Evolutionary conservation across 2,797 vertebrate genomes (phyloP).

Genomic region (Naso thynnoides): DNA sequence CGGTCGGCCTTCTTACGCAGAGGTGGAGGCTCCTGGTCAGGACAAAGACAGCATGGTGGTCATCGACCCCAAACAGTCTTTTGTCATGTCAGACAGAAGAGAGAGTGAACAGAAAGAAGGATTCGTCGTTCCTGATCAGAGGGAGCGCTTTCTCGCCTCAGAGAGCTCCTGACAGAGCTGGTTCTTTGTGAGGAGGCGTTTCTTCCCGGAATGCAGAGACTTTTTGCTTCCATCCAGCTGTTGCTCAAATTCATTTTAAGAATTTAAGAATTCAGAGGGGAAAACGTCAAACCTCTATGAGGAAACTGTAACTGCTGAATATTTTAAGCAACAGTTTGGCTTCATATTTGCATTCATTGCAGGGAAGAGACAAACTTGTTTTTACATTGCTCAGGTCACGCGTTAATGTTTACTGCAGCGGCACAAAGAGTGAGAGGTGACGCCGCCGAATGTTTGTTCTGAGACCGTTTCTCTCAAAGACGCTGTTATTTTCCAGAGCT

Average conservation of each 20-base stretch:
- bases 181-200: conserved; percentile 21
- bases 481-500: conserved; percentile 46
- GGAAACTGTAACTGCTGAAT: conserved; percentile 21
- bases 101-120: conserved; percentile 83
- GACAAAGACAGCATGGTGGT: conserved; percentile 91
- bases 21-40: conserved; percentile 90
- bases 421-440: conserved; percentile 6
- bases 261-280: conserved; percentile 37
- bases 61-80: conserved; percentile 86
- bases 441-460: conserved; percentile 43
- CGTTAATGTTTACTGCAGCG: conserved; percentile 31
- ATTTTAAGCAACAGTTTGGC: conserved; percentile 26
- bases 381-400: conserved; percentile 48
- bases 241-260: conserved; percentile 29
- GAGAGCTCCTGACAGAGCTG: conserved; percentile 76
- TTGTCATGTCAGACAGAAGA: conserved; percentile 74
- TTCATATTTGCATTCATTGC: conserved; percentile 10
- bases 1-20: conserved; percentile 91
- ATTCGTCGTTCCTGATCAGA: conserved; percentile 84
- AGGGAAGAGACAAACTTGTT: conserved; percentile 7
- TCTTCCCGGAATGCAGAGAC: conserved; percentile 14
- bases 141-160: conserved; percentile 77
- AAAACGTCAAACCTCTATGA: conserved; percentile 51
- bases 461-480: conserved; percentile 48
- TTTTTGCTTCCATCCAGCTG: conserved; percentile 27